A percentile compares a stretch with the other conserved stretches of the same genome.
These are phyloP conservation scores for Danaus melanippus DNA, from an alignment of 1,140 invertebrate species.

Conservation along the genomic window DNA sequence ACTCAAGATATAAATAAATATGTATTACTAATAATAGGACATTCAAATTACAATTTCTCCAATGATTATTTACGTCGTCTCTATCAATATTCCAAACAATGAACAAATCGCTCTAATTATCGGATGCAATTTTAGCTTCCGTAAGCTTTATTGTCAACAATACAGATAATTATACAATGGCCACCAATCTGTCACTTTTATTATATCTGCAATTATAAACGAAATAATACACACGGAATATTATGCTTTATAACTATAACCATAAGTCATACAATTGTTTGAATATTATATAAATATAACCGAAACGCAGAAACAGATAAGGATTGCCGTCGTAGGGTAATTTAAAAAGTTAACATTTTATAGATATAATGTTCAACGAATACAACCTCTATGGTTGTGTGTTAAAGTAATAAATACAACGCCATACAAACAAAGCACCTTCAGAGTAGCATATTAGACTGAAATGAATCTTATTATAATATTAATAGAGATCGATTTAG, in stretches of 20 bases:
- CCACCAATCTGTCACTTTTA: slow-evolving; percentile 33
- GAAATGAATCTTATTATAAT: slow-evolving; percentile 3
- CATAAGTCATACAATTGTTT: slow-evolving; percentile 6
- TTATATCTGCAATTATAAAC: slow-evolving; percentile 15
- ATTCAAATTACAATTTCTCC: no score
- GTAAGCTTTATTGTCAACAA: slow-evolving; percentile 25
- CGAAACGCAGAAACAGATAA: slow-evolving; percentile 12
- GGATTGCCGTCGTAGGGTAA: slow-evolving; percentile 7
- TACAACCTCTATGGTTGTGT: neutral
- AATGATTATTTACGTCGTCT: neutral
- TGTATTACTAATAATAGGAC: no score
- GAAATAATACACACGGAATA: neutral
- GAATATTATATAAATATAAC: neutral
- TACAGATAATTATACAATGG: slow-evolving; percentile 31
- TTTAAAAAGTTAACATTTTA: slow-evolving; percentile 17
- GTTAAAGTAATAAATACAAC: slow-evolving; percentile 3
- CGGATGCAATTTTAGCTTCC: slow-evolving; percentile 20
- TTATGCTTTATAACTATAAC: neutral
- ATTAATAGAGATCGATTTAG: neutral
- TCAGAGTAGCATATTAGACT: no score
- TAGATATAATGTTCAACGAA: slow-evolving; percentile 1
- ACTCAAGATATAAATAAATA: no score
- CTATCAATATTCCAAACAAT: slow-evolving; percentile 17
- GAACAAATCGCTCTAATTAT: slow-evolving; percentile 21
- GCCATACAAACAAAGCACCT: no score